Conservation (phyloP, 2,888 invertebrate genomes). For the Drosophila mimetica region DNA sequence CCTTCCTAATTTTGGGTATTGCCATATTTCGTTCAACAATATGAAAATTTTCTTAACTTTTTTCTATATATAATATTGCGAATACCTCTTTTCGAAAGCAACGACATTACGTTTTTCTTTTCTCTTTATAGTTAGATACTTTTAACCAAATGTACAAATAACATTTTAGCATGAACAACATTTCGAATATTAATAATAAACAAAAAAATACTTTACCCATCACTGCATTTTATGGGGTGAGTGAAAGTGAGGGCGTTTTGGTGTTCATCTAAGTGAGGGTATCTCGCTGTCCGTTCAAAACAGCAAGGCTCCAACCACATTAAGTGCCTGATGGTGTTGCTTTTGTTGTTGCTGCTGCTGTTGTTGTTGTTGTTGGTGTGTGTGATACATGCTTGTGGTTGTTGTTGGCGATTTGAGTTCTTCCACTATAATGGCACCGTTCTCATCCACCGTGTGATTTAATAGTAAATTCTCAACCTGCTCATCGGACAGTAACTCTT, state of each 20-base stretch:
- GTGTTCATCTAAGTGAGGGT: slow-evolving; percentile 9
- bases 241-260: background rate
- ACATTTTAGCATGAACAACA: background rate
- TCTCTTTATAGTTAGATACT: too few species aligned
- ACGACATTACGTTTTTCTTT: too few species aligned
- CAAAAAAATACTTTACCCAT: slow-evolving; percentile 41
- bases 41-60: too few species aligned
- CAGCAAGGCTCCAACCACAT: slow-evolving; percentile 59
- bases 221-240: slow-evolving; percentile 27
- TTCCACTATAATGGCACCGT: slow-evolving; percentile 81
- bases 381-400: slow-evolving; percentile 53
- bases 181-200: too few species aligned
- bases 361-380: slow-evolving; percentile 46
- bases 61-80: too few species aligned
- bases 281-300: slow-evolving; percentile 47
- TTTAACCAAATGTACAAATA: too few species aligned
- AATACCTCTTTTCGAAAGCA: too few species aligned
- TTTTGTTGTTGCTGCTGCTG: slow-evolving; percentile 51
- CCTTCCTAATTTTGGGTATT: background rate
- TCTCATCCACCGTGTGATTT: slow-evolving; percentile 81
- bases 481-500: slow-evolving; percentile 84
- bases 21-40: too few species aligned
- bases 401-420: slow-evolving; percentile 78
- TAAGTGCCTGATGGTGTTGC: slow-evolving; percentile 54
- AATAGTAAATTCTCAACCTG: slow-evolving; percentile 84